Evolutionary conservation across 2,797 vertebrate species (phyloP).

Genomic region (Florisuga fusca): DNA sequence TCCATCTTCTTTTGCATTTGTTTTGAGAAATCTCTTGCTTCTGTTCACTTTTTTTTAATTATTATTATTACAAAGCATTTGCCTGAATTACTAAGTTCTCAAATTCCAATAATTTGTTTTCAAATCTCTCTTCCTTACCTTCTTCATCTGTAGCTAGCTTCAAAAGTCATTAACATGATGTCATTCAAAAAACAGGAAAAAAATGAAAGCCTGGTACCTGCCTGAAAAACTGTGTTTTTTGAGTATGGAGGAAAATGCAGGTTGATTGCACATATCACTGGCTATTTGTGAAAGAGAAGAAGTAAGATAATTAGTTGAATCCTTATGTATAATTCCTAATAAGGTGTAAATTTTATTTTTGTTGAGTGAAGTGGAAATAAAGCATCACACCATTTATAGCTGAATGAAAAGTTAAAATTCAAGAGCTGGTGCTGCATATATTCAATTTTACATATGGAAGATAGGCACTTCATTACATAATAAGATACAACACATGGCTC

Average conservation of each 20-base stretch:
- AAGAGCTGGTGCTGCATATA: background rate
- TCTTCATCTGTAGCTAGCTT: background rate
- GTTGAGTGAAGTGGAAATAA: background rate
- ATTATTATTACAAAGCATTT: background rate
- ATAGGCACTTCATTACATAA: background rate
- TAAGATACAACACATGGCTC: background rate
- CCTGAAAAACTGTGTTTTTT: background rate
- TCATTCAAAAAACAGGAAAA: background rate
- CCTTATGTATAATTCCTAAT: background rate
- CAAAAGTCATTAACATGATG: background rate
- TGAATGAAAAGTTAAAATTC: slow-evolving; percentile 1
- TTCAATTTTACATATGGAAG: background rate
- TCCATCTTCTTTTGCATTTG: background rate
- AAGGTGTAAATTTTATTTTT: background rate
- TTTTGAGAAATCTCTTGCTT: background rate
- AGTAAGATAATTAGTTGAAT: background rate
- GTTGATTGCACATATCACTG: background rate
- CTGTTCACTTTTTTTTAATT: background rate
- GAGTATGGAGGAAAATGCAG: background rate
- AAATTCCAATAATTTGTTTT: background rate
- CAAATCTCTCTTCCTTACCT: background rate
- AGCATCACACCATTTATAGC: background rate
- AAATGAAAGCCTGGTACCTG: background rate
- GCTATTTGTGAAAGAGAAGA: background rate
- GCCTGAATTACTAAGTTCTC: background rate